Evolutionary conservation across 2,888 invertebrate species (phyloP), one percentile per base, ranked within the genome.

Genomic region (Leptodirus hochenwartii): DNA sequence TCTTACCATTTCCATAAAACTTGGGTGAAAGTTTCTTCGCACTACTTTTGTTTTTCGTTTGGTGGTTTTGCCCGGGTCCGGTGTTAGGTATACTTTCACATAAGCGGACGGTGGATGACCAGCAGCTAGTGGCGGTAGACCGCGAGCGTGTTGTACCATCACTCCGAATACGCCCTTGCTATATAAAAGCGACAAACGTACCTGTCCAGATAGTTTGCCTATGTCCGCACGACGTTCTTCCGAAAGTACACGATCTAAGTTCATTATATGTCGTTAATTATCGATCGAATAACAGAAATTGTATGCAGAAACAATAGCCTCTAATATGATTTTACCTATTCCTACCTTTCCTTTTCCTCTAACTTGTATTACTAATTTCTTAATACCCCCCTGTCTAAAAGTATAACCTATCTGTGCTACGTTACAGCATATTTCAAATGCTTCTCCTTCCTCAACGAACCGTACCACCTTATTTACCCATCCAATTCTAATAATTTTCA

Each of bases 41-140:
- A 91, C 74, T 2, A 91, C 84, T 56, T 88, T 84, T 1, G 96
- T 96, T 59, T 98, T 98, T 29, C 90, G 66, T 57, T 98, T 98
- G 10, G 95, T 93, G 40, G 70, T 74, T 58, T 93, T 93, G 32
- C 73, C 72, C 13, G 77, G 74, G 54, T 96, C 95, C 5, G 96
- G 95, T 43, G 85, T 72, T 34, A 98, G 62, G 55, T 96, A 96
- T 29, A 79, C 81, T 63, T 87, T 87, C 33, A 87, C 85, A 46
- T 87, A 87, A 5, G 85, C 81, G 40, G 80, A 82, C 6, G 85
- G 87, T 47, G 84, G 84, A 47, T 84, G 69, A 5, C 75, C 75
- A 43, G 78, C 79, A 6, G 77, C 67, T 27, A 81, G 67, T 49
- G 71, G 59, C 0, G 82, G 80, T 37, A 95, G 63, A 39, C 85